A percentile compares a stretch with the other conserved stretches of the same genome.
Evolutionary conservation across 1,140 invertebrate species (phyloP).

Genomic region (Drosophila ogumai): DNA sequence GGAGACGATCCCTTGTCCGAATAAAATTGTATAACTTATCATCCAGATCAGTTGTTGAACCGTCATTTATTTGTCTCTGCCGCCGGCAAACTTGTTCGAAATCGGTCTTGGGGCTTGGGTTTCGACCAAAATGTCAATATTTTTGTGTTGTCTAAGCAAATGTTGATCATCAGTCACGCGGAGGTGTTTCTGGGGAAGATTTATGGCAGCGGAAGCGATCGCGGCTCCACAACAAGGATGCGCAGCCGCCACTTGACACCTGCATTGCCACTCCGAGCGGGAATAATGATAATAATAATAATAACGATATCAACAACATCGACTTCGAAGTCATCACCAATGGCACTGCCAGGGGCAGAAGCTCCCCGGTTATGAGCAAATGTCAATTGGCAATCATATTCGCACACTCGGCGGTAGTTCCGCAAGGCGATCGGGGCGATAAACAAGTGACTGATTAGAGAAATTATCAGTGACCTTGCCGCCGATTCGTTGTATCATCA

Average conservation of each 20-base stretch:
- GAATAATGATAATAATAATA: slow-evolving; percentile 18
- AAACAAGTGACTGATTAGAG: slow-evolving; percentile 73
- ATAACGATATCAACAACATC: slow-evolving; percentile 14
- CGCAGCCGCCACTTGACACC: slow-evolving; percentile 56
- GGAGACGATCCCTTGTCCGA: slow-evolving; percentile 38
- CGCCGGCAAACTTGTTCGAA: slow-evolving; percentile 6
- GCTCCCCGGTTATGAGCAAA: slow-evolving; percentile 48
- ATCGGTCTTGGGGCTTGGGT: background rate
- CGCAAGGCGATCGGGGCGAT: slow-evolving; percentile 62
- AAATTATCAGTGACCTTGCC: slow-evolving; percentile 69
- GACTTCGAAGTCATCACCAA: slow-evolving; percentile 25
- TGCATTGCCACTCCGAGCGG: slow-evolving; percentile 38
- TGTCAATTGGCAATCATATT: slow-evolving; percentile 61
- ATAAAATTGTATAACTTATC: slow-evolving; percentile 27
- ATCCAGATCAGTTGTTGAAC: slow-evolving; percentile 32
- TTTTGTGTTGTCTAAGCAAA: slow-evolving; percentile 31
- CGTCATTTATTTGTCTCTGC: slow-evolving; percentile 32
- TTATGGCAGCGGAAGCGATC: slow-evolving; percentile 69
- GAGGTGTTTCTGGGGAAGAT: slow-evolving; percentile 45
- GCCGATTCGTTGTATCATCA: slow-evolving; percentile 41
- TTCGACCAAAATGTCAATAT: slow-evolving; percentile 27
- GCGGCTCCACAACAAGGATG: slow-evolving; percentile 54
- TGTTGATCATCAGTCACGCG: slow-evolving; percentile 38
- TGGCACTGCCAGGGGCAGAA: slow-evolving; percentile 47
- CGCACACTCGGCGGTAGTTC: slow-evolving; percentile 45